Base-by-base conservation (phyloP, 2,113 vertebrate genomes). In the Eudorcas thomsonii region DNA sequence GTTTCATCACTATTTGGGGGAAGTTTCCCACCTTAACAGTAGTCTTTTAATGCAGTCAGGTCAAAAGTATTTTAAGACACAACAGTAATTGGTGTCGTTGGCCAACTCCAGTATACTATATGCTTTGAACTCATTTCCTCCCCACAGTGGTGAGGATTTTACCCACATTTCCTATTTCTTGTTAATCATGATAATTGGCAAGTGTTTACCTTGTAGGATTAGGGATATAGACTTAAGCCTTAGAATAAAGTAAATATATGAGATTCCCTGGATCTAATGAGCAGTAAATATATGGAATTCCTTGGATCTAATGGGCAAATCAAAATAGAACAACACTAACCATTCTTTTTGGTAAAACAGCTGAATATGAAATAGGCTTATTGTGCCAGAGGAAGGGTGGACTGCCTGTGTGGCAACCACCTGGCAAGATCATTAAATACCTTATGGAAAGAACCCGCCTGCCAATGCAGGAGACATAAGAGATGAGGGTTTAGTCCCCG, bases 161-260 rank as follows among this genome's bases (percentile, higher is more conserved):
- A 55, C 60, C 23, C 52, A 60, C n/a, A 43, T 92, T 94, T 28
- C 45, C 57, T 82, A 1, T 94, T 86, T 91, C 33, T 84, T 84
- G 36, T 77, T 50, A 30, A 33, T 81, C 28, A 25, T 54, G 21
- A 82, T 88, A 19, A 19, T 13, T 80, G 67, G 16, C 28, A 80
- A 80, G 3, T 92, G 48, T 97, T 85, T 97, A 57, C 50, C 67
- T 80, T 43, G 39, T 62, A 48, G 28, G 25, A 54, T 74, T 88
- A 87, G 36, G 39, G n/a, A 54, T 81, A 48, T 77, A 91, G 36
- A 83, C n/a, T 60, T 95, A 62, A 87, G 0, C 60, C 43, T 97
- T 83, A 36, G 52, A 87, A 87, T 93, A 86, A 77, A 94, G 62
- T 91, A 94, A 95, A 62, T 54, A 87, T 84, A 77, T 6, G 67